phyloP scores from a whole-genome alignment of 2,797 vertebrate species.

The Acanthornis magna region DNA sequence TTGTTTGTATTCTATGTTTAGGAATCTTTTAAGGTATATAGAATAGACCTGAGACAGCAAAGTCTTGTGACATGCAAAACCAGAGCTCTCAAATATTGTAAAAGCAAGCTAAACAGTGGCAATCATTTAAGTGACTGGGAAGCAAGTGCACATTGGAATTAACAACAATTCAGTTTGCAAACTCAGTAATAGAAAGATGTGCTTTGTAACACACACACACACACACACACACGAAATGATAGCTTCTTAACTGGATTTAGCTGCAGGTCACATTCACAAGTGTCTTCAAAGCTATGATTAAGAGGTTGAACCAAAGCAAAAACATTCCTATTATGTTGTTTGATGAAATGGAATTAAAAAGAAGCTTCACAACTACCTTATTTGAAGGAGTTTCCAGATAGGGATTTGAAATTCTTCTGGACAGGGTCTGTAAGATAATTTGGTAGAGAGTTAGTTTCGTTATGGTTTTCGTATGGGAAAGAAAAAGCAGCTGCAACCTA shows the following conservation, averaged over 20 bases:
- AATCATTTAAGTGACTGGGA: not conserved
- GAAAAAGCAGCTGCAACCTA: not conserved
- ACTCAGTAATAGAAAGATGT: not conserved
- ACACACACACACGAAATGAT: not conserved
- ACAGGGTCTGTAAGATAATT: constrained; percentile 70
- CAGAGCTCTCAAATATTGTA: not conserved
- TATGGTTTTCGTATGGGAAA: not conserved
- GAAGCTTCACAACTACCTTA: constrained; percentile 69
- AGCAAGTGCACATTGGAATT: not conserved
- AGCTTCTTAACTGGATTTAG: not conserved
- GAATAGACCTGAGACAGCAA: not conserved
- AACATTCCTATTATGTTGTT: not conserved
- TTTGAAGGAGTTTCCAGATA: constrained; percentile 76
- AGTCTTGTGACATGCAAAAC: not conserved
- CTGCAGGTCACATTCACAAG: not conserved
- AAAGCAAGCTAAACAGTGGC: not conserved
- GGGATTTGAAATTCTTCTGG: constrained; percentile 80
- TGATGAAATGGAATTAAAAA: not conserved
- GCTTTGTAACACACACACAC: not conserved
- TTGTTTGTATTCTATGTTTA: not conserved
- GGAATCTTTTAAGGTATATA: not conserved
- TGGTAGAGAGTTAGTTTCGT: not conserved
- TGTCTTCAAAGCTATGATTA: not conserved
- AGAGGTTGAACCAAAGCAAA: not conserved
- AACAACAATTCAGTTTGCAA: not conserved